Base-by-base conservation (phyloP, 2,888 invertebrate genomes). In the Mythimna vitellina region DNA sequence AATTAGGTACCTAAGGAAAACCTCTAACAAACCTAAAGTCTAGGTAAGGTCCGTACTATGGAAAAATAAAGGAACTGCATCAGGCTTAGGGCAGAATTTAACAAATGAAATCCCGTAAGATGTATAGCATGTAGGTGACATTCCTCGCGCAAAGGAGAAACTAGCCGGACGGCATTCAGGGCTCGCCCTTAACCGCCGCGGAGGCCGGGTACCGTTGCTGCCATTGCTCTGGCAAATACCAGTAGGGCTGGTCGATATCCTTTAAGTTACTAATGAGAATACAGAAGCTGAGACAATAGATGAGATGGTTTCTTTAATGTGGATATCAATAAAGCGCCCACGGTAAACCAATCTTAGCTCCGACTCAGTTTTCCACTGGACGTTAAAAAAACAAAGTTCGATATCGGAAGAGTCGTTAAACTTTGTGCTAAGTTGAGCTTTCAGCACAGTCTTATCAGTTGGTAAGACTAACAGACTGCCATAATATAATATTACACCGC, bases 91-190 rank as follows among this genome's bases (percentile, higher is more conserved):
- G 38, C 32, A 66, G 72, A 73, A 80, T 70, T 65, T 81, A 80
- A 80, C 79, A 85, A 86, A 88, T 86, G 73, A 85, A 83, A 86
- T 83, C 78, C 82, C 80, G 81, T 85, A 81, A 82, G 83, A 82
- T 85, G 78, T 88, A 89, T 88, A 87, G 90, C 90, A 91, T 91
- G 89, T 93, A 92, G 91, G 92, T 93, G 93, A 93, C 94, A 95
- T 95, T 94, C 94, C 92, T 87, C 79, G 88, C 81, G 87, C 90
- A 90, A 89, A 89, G 89, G 92, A 92, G 94, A 95, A 95, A 95
- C 95, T 94, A 92, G 94, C 93, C 87, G 84, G 90, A 89, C 94
- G 81, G 90, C 94, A 94, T 95, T 94, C 94, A 94, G 89, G 90
- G 92, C 92, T 90, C 92, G 93, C 94, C 94, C 93, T 94, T 92